These are phyloP conservation scores for Tigriopus japonicus DNA, from an alignment of 1,140 invertebrate species.

Conservation along the genomic window DNA sequence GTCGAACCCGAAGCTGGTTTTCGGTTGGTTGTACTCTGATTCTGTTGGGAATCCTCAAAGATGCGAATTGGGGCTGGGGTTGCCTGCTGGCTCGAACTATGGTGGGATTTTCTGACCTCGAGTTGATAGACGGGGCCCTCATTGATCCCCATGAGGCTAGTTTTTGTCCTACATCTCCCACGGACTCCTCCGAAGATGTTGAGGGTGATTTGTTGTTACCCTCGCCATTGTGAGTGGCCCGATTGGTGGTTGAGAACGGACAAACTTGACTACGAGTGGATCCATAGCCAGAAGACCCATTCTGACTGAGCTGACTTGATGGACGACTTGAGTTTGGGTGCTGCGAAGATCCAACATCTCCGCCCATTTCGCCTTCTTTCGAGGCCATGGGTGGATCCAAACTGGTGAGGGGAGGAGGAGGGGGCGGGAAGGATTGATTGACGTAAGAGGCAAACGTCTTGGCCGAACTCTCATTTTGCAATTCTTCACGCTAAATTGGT, in stretches of 20 bases:
- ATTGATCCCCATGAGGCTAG: no score
- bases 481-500: no score
- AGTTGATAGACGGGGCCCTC: not conserved
- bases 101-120: not conserved
- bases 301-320: slow-evolving; percentile 30
- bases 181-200: not conserved
- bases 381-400: not conserved
- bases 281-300: slow-evolving; percentile 37
- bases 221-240: not conserved
- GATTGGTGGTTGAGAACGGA: not conserved
- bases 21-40: not conserved
- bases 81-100: not conserved
- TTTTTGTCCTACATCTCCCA: no score
- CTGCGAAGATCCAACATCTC: not conserved
- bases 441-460: not conserved
- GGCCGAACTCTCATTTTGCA: no score
- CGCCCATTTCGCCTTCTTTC: no score
- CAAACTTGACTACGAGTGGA: slow-evolving; percentile 32
- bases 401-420: slow-evolving; percentile 15
- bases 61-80: not conserved
- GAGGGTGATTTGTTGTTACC: not conserved
- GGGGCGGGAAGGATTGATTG: slow-evolving; percentile 2
- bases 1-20: not conserved
- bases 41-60: not conserved
- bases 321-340: slow-evolving; percentile 22